Conservation (phyloP, 2,888 invertebrate species). For the Acronicta alni region DNA sequence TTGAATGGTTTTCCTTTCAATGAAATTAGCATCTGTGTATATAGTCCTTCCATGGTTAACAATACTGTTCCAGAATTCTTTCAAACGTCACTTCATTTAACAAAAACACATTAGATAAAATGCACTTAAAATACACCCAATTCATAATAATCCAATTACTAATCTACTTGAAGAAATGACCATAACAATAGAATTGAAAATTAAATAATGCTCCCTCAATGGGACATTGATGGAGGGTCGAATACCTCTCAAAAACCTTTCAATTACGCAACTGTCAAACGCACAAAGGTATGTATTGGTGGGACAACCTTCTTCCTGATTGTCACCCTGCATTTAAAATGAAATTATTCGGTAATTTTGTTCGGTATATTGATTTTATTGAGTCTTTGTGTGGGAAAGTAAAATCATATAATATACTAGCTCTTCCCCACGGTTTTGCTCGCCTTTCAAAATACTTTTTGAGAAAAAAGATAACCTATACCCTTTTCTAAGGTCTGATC, state of each 20-base stretch:
- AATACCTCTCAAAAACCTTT: slow-evolving; percentile 73
- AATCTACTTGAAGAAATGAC: slow-evolving; percentile 44
- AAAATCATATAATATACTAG: not conserved
- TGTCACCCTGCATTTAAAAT: slow-evolving; percentile 40
- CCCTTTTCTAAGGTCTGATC: too few relatives aligned
- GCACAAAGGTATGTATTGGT: slow-evolving; percentile 57
- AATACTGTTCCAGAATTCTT: too few relatives aligned
- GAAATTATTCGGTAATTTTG: slow-evolving; percentile 48
- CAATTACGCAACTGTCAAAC: slow-evolving; percentile 78
- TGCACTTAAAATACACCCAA: slow-evolving; percentile 4
- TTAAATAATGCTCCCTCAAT: slow-evolving; percentile 68
- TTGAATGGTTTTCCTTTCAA: too few relatives aligned
- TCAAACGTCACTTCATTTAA: too few relatives aligned
- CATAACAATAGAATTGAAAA: slow-evolving; percentile 62
- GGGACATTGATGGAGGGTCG: slow-evolving; percentile 63
- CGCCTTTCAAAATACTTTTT: too few relatives aligned
- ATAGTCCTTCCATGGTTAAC: too few relatives aligned
- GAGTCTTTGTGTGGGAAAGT: not conserved
- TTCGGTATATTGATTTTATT: slow-evolving; percentile 33
- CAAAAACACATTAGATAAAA: too few relatives aligned
- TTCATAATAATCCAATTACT: slow-evolving; percentile 35
- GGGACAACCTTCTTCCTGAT: slow-evolving; percentile 40
- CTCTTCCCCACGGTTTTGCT: too few relatives aligned
- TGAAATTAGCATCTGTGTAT: too few relatives aligned
- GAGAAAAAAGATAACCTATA: too few relatives aligned